These are phyloP conservation scores for Mimas tiliae DNA, from an alignment of 2,888 invertebrate species.

Conservation along the genomic window DNA sequence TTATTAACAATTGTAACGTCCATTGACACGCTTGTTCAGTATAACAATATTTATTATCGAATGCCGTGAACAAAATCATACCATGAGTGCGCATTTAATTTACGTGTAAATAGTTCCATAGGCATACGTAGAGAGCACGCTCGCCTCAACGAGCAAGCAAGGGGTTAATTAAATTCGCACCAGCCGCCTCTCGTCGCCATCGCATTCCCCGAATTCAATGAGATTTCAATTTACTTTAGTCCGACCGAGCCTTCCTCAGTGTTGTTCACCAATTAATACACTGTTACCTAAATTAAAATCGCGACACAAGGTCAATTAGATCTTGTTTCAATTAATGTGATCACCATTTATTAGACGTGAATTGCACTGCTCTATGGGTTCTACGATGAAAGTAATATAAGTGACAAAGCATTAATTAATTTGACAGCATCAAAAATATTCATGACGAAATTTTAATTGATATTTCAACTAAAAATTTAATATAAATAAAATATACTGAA, in stretches of 20 bases:
- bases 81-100: constrained; percentile 1
- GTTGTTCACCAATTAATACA: constrained; percentile 67
- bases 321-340: constrained; percentile 27
- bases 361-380: too few relatives aligned
- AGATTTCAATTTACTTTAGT: constrained; percentile 83
- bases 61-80: constrained; percentile 21
- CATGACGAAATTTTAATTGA: constrained; percentile 4
- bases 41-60: constrained; percentile 3
- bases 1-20: background rate
- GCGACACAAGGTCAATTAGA: constrained; percentile 37
- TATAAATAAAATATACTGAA: constrained; percentile 22
- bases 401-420: constrained; percentile 1
- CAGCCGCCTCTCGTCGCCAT: constrained; percentile 76
- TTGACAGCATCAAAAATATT: background rate
- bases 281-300: constrained; percentile 56
- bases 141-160: constrained; percentile 74
- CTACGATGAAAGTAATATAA: background rate
- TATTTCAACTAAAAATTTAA: constrained; percentile 19
- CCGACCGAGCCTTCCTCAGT: constrained; percentile 63
- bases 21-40: background rate
- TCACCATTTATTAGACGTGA: constrained; percentile 7
- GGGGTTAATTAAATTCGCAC: constrained; percentile 85
- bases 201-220: constrained; percentile 83
- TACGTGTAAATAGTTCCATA: constrained; percentile 43
- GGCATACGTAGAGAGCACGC: constrained; percentile 48